Conservation (phyloP, 2,113 vertebrate species). For the Mesocricetus auratus region DNA sequence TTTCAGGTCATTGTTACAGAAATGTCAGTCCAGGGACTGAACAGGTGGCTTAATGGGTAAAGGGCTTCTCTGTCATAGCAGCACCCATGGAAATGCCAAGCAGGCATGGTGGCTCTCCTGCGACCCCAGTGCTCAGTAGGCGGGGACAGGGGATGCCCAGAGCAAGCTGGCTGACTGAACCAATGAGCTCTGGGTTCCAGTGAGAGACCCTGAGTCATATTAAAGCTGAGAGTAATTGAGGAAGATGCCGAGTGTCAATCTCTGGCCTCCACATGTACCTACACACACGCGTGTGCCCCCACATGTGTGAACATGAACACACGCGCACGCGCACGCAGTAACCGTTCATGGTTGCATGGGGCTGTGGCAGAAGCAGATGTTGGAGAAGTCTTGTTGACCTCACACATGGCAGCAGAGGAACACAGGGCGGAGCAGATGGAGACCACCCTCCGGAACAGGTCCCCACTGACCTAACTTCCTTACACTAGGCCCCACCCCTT, state of each 20-base stretch:
- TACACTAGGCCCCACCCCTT: neutral
- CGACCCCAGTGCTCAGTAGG: neutral
- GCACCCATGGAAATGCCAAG: neutral
- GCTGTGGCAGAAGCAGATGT: neutral
- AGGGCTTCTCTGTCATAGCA: too few species aligned
- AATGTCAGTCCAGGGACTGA: neutral
- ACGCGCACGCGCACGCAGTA: neutral
- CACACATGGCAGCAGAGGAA: neutral
- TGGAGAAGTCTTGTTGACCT: neutral
- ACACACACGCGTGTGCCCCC: neutral
- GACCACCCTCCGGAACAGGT: neutral
- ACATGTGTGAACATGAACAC: neutral
- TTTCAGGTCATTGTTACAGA: neutral
- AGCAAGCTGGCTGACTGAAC: neutral
- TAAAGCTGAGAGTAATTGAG: neutral
- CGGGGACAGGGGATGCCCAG: neutral
- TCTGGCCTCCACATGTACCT: neutral
- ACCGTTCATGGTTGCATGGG: neutral
- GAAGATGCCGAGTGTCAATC: neutral
- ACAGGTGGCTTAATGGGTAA: neutral
- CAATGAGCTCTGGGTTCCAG: neutral
- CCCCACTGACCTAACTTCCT: neutral
- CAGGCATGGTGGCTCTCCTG: neutral
- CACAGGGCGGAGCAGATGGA: neutral
- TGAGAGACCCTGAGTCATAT: neutral